phyloP scores from a whole-genome alignment of 2,888 invertebrate genomes.

The Polyommatus iphigenia region DNA sequence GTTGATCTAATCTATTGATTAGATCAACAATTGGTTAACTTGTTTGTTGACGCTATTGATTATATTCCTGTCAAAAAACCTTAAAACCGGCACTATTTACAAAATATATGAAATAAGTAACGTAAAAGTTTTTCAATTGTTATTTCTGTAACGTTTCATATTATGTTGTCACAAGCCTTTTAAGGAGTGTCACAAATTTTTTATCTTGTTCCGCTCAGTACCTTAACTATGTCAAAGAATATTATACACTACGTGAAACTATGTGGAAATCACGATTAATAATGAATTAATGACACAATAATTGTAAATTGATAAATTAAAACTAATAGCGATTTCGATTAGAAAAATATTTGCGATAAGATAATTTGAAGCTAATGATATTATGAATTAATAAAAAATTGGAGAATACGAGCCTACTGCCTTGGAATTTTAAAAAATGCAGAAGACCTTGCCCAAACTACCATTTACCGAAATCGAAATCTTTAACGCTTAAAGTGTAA shows the following conservation, averaged over 20 bases:
- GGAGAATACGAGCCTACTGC: neutral
- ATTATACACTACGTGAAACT: no score
- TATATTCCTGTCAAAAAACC: neutral
- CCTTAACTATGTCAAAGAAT: no score
- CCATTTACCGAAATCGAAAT: no score
- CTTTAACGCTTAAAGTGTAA: no score
- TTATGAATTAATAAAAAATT: neutral
- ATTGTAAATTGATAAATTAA: constrained; percentile 10
- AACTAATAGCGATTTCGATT: constrained; percentile 17
- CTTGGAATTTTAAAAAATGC: neutral
- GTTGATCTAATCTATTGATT: no score
- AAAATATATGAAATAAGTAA: neutral
- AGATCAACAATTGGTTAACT: no score
- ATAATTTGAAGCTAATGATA: neutral
- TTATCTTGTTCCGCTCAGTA: neutral
- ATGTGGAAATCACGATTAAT: neutral
- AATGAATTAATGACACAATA: neutral
- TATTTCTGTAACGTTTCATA: neutral
- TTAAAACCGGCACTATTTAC: neutral
- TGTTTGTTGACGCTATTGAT: neutral
- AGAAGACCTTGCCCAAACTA: neutral
- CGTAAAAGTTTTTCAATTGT: neutral
- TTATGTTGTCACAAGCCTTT: neutral
- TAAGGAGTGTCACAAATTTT: constrained; percentile 1
- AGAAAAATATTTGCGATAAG: neutral